A percentile compares a stretch with the other conserved stretches of the same genome.
Conservation (phyloP, 2,113 vertebrate species). For the Fulica atra region DNA sequence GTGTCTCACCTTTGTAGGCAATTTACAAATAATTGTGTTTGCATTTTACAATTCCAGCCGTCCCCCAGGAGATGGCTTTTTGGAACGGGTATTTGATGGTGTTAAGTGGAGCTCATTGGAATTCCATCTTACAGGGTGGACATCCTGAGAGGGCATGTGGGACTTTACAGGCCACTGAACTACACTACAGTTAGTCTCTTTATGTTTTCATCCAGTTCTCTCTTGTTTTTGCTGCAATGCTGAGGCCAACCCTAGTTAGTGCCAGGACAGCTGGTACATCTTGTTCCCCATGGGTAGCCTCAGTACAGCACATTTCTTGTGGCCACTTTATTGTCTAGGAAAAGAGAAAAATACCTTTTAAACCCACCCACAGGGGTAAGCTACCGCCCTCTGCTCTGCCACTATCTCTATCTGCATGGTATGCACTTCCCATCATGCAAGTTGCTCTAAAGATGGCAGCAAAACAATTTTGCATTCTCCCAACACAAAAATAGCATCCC, state of each 20-base stretch:
- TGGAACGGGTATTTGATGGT: background rate
- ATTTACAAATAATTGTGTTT: background rate
- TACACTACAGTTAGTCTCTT: background rate
- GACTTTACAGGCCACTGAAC: background rate
- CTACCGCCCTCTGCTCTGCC: background rate
- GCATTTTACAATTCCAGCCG: background rate
- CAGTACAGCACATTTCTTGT: background rate
- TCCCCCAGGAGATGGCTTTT: background rate
- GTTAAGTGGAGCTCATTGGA: background rate
- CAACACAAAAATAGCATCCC: slow-evolving; percentile 18
- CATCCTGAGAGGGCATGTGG: background rate
- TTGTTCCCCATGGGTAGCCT: background rate
- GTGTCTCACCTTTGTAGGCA: background rate
- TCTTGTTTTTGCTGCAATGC: background rate
- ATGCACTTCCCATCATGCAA: background rate
- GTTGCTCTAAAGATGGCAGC: background rate
- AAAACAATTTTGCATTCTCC: background rate
- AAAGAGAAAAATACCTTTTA: background rate
- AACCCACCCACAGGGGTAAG: background rate
- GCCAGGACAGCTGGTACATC: background rate
- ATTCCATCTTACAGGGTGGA: background rate
- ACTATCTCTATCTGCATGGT: background rate
- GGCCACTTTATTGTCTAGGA: background rate
- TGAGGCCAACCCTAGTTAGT: background rate
- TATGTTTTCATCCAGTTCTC: background rate